A percentile compares a stretch with the other conserved stretches of the same genome.
phyloP scores from a whole-genome alignment of 2,113 vertebrate genomes.

The Casuarius casuarius region DNA sequence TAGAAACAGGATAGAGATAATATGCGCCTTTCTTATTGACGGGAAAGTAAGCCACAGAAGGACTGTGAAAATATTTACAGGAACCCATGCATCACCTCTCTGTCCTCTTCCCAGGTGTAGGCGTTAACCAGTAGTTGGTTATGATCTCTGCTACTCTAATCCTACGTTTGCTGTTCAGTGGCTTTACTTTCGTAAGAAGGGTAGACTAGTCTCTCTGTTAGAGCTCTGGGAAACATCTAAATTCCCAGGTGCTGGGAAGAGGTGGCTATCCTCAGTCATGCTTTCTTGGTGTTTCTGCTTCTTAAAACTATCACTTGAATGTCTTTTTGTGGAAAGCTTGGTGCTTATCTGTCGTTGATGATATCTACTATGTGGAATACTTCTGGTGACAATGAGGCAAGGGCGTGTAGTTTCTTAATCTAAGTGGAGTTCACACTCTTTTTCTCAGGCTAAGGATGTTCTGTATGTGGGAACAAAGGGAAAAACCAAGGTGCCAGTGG shows the following conservation, averaged over 20 bases:
- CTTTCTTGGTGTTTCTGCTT: no score
- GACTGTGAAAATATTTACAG: background rate
- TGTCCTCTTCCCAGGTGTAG: background rate
- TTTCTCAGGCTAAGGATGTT: no score
- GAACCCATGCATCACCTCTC: accelerated
- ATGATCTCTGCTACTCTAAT: background rate
- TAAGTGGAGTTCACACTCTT: no score
- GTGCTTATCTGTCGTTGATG: no score
- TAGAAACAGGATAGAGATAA: background rate
- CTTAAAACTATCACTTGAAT: no score
- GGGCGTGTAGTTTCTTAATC: no score
- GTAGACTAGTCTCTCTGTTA: background rate
- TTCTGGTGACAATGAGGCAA: no score
- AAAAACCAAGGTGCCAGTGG: no score
- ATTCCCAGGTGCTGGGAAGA: background rate
- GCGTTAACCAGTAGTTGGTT: background rate
- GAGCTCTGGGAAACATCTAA: background rate
- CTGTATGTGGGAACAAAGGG: no score
- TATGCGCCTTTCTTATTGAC: background rate
- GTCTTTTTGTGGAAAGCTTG: no score
- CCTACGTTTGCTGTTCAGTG: background rate
- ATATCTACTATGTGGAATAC: no score
- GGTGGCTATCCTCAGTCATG: background rate
- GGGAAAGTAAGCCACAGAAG: background rate
- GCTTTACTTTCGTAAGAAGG: background rate